Base-by-base conservation (phyloP, 2,797 vertebrate species). In the Siniperca undulata region DNA sequence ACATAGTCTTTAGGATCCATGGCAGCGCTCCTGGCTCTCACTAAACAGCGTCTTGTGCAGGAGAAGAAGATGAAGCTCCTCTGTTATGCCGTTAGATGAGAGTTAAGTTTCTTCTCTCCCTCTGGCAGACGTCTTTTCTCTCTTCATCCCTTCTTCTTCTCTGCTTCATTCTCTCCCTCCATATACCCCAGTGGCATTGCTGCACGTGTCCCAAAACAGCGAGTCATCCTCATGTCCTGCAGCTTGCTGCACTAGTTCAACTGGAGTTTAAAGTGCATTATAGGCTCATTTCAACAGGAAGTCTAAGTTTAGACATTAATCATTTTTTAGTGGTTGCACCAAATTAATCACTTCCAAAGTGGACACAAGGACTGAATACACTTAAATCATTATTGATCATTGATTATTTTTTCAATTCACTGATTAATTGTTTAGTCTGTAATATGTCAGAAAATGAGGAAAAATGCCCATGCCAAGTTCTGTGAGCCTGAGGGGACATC, bases 51-150 rank as follows among this genome's bases (percentile, higher is more conserved):
- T 52, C 55, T 61, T 74, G 56, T 9, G 17, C 42, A 36, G 34
- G 24, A 71, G 36, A 42, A n/a, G 14, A 70, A 80, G 77, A 53
- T 27, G 42, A 56, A 40, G 58, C 77, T 77, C 79, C 78, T 84
- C 69, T 59, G 55, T 82, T 60, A 14, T 8, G 19, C 61, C 22
- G 19, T 78, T 38, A 67, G 65, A 80, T 42, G 24, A 70, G 60
- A 69, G 58, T 81, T 53, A 24, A 50, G 11, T 82, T 72, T 44
- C 12, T n/a, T 27, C 20, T 50, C 46, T 60, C 56, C 46, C 36
- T 80, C 46, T 16, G 64, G 58, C 66, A 65, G 6, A 27, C 1
- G 1, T 77, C 30, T 67, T 58, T 56, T 42, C 9, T 61, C 58
- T 74, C 40, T 74, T 68, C n/a, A 22, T 70, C 53, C 40, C 46